Evolutionary conservation across 2,888 invertebrate genomes (phyloP), one percentile per base, ranked within the genome.

Genomic region (Leptothorax acervorum): DNA sequence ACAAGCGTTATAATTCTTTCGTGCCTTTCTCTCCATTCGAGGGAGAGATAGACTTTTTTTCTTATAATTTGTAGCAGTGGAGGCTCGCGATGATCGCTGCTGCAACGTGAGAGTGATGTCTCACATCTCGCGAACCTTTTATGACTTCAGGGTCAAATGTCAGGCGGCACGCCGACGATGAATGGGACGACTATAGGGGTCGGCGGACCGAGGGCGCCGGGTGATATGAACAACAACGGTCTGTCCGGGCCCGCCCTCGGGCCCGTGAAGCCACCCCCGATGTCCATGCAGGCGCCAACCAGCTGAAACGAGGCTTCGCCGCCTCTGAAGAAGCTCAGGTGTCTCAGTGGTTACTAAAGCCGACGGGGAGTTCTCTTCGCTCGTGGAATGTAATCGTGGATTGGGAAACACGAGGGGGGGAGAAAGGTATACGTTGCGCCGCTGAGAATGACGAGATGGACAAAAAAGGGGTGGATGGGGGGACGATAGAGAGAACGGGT

Each of bases 281-380:
- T 94, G 93, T 92, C 94, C 85, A 94, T 95, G 94, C 93, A 94
- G 62, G 94, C 95, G 42, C 94, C 94, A 87, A 94, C 94, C 88
- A 95, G 95, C 95, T 95, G 95, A 95, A 94, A 95, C 93, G 94
- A 94, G 93, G 94, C 93, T 75, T 92, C 92, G 82, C 94, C 95
- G 70, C 94, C 94, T 45, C 82, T 93, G 90, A 95, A 95, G 90
- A 95, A 95, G 90, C 93, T 94, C 85, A 92, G 94, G 89, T 95
- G 95, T 92, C 94, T 94, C 90, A 94, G 94, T 89, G 92, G 94
- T 90, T 94, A 94, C 89, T 95, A 91, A 94, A 91, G 75, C 79
- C 42, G 75, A 84, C 55, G 83, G 42, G 35, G 60, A 23, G 45
- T 79, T 48, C 57, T 87, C 62, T 63, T 74, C 82, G 84, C 42